Evolutionary conservation across 2,888 invertebrate species (phyloP), one percentile per base, ranked within the genome.

Genomic region (Noctua janthina): DNA sequence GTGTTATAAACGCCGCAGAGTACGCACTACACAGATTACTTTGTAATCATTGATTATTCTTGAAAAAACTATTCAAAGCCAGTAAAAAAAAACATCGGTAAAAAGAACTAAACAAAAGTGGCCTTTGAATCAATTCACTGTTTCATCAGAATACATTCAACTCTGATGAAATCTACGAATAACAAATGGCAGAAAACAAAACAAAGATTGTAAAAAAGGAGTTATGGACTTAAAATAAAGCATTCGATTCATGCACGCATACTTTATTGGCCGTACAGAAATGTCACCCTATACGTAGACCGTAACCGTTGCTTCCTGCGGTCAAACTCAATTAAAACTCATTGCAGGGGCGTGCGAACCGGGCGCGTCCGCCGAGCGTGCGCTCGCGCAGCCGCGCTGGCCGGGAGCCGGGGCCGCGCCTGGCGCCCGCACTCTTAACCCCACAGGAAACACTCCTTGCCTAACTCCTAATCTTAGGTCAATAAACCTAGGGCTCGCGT

Each of bases 331-430:
- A 96, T 96, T 96, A 96, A 96, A 96, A 95, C 94, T 95, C 93
- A 96, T 96, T 95, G 95, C 93, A 93, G 95, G 95, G 94, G 95
- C 96, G 96, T 96, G 96, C 95, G 96, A 96, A 96, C 94, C 92
- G 92, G 89, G 92, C 92, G 89, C 89, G 88, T 89, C 84, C 85
- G 80, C 73, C 72, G 80, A 70, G 67, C 82, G 73, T 69, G 82
- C 82, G 84, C 78, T 69, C 54, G 79, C 81, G 79, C 74, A 72
- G 67, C 70, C 72, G 80, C 69, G 78, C 78, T 62, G 59, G 62
- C 59, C 77, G 67, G 56, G 73, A 51, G 46, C 64, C 84, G 23
- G 74, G 81, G 74, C 59, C 77, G 43, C 78, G 83, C 76, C 78
- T 81, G 82, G 85, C 83, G 79, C 82, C 71, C 90, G 91, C 90